Conservation (phyloP, 2,797 vertebrate genomes). For the Sorex maritimensis region DNA sequence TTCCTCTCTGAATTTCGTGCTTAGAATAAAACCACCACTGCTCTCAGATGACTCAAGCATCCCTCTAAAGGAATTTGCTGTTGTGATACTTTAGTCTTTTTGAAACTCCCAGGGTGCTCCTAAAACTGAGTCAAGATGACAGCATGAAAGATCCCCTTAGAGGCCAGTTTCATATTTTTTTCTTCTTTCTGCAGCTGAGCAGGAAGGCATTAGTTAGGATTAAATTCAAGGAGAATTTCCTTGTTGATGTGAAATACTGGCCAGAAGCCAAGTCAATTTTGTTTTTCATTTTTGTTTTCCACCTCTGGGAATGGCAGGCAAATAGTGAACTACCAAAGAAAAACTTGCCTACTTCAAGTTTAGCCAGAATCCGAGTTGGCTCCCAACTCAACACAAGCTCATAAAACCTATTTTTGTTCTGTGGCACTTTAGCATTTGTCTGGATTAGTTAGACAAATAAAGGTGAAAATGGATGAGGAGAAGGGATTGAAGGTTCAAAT, state of each 20-base stretch:
- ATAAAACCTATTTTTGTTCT: constrained; percentile 74
- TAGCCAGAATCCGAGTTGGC: constrained; percentile 66
- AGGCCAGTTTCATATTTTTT: not conserved
- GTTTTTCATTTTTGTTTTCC: not conserved
- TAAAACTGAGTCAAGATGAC: not conserved
- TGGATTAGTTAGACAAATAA: constrained; percentile 25
- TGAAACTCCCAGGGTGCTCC: not conserved
- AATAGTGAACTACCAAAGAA: constrained; percentile 1
- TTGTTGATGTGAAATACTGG: constrained; percentile 4
- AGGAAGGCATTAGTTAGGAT: not conserved
- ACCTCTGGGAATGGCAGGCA: not conserved
- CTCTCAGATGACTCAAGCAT: not conserved
- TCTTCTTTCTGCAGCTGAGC: not conserved
- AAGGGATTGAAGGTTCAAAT: not conserved
- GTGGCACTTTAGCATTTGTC: constrained; percentile 16
- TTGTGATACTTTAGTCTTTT: not conserved
- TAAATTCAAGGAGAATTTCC: not conserved
- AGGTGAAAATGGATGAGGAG: constrained; percentile 23
- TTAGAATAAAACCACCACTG: not conserved
- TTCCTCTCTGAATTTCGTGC: not conserved
- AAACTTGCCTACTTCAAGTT: constrained; percentile 34
- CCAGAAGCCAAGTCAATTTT: not conserved
- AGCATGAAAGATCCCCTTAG: not conserved
- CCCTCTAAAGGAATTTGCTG: not conserved
- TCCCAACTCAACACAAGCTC: constrained; percentile 61